Percentiles rank a stretch among this genome's conserved stretches.
These are phyloP conservation scores for Pristionchus japonicus DNA, from an alignment of 2,888 invertebrate genomes.

Conservation along the genomic window DNA sequence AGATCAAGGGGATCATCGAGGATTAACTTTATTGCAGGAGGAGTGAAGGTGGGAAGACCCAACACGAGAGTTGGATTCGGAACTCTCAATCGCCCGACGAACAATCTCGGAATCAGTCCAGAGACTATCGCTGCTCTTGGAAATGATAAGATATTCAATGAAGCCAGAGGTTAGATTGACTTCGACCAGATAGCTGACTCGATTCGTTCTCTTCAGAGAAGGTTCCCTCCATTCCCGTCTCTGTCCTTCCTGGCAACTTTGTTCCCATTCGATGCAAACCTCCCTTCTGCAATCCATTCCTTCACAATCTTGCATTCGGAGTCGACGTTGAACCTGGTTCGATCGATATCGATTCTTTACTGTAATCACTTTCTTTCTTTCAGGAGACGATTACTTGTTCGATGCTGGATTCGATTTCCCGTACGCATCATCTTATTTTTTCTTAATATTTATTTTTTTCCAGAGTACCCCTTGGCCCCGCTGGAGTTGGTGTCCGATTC, in stretches of 20 bases:
- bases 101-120: slow-evolving; percentile 65
- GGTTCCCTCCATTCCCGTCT: slow-evolving; percentile 66
- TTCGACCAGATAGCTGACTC: not conserved
- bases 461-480: slow-evolving; percentile 66
- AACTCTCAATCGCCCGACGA: slow-evolving; percentile 62
- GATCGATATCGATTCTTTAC: not conserved
- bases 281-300: slow-evolving; percentile 72
- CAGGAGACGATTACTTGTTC: slow-evolving; percentile 66
- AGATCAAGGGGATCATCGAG: not conserved
- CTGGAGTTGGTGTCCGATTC: slow-evolving; percentile 69
- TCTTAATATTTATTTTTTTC: slow-evolving; percentile 61
- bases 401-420: slow-evolving; percentile 60
- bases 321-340: slow-evolving; percentile 65
- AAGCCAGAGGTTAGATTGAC: slow-evolving; percentile 59
- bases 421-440: slow-evolving; percentile 51
- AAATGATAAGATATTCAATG: slow-evolving; percentile 65
- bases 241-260: slow-evolving; percentile 69
- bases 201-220: slow-evolving; percentile 56
- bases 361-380: not conserved
- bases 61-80: slow-evolving; percentile 68
- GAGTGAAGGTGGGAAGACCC: slow-evolving; percentile 63
- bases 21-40: slow-evolving; percentile 50
- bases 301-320: slow-evolving; percentile 67
- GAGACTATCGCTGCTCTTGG: slow-evolving; percentile 65
- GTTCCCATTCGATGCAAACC: slow-evolving; percentile 69